phyloP scores from a whole-genome alignment of 2,888 invertebrate genomes.

The Pyrrhosoma nymphula region DNA sequence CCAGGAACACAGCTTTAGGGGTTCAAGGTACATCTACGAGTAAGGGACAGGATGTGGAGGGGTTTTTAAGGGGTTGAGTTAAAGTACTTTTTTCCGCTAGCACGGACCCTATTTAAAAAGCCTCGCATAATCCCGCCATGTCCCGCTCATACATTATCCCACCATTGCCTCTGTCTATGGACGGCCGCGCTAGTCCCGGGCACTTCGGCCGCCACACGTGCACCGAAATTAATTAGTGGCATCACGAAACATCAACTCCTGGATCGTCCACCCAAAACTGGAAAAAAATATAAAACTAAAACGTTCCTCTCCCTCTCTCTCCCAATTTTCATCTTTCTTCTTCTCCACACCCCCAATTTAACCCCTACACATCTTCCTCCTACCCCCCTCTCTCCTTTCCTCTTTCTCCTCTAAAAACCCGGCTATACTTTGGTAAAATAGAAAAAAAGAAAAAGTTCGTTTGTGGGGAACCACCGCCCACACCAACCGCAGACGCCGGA shows the following conservation, averaged over 20 bases:
- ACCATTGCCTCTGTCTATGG: neutral
- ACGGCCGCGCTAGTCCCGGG: neutral
- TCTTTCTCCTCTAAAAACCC: neutral
- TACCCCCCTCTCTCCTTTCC: neutral
- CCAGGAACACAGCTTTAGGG: no score
- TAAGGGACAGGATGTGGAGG: neutral
- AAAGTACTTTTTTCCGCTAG: conserved; percentile 22
- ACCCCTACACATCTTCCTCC: neutral
- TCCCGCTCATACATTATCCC: neutral
- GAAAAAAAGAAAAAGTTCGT: neutral
- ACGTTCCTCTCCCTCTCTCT: neutral
- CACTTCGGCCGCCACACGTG: neutral
- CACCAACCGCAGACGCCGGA: neutral
- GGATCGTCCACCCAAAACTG: neutral
- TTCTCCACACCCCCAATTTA: neutral
- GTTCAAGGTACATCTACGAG: neutral
- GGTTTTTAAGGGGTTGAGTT: neutral
- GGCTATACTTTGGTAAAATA: neutral
- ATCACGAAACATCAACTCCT: conserved; percentile 49
- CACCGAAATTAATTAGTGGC: conserved; percentile 59
- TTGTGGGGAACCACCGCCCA: neutral
- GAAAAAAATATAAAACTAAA: no score
- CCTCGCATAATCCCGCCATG: conserved; percentile 33
- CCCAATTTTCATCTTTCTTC: neutral
- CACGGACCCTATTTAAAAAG: neutral